phyloP scores from a whole-genome alignment of 1,140 invertebrate genomes.

The Sycophila sp. region DNA sequence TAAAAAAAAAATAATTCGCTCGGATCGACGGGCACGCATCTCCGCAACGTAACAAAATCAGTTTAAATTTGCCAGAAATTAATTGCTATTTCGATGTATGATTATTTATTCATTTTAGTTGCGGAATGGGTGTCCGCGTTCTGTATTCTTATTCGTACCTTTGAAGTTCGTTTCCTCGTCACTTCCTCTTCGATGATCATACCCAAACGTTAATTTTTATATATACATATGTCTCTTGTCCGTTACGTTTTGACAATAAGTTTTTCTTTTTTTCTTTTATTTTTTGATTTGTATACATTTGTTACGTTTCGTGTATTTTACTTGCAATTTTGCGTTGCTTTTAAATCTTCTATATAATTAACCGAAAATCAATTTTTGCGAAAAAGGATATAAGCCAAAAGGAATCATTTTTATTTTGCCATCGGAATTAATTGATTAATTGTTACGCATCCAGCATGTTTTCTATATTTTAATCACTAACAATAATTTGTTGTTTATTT shows the following conservation, averaged over 20 bases:
- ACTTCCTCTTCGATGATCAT: conserved; percentile 12
- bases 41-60: too few relatives aligned
- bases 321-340: not conserved
- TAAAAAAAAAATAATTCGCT: conserved; percentile 17
- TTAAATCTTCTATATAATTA: too few relatives aligned
- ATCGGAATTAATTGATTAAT: not conserved
- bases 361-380: not conserved
- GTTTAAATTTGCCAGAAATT: not conserved
- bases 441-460: not conserved
- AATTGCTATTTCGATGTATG: not conserved
- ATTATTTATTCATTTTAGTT: conserved; percentile 14
- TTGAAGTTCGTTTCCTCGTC: conserved; percentile 25
- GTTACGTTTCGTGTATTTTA: not conserved
- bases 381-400: not conserved
- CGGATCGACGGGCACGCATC: conserved; percentile 55
- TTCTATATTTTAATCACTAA: not conserved
- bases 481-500: too few relatives aligned
- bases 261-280: not conserved
- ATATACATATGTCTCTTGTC: conserved; percentile 3
- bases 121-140: conserved; percentile 58
- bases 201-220: conserved; percentile 39
- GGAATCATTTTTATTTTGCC: not conserved
- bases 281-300: not conserved
- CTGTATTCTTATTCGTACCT: conserved; percentile 51
- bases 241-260: not conserved